These are phyloP conservation scores for Tinamus guttatus DNA, from an alignment of 2,113 vertebrate species.

Conservation along the genomic window DNA sequence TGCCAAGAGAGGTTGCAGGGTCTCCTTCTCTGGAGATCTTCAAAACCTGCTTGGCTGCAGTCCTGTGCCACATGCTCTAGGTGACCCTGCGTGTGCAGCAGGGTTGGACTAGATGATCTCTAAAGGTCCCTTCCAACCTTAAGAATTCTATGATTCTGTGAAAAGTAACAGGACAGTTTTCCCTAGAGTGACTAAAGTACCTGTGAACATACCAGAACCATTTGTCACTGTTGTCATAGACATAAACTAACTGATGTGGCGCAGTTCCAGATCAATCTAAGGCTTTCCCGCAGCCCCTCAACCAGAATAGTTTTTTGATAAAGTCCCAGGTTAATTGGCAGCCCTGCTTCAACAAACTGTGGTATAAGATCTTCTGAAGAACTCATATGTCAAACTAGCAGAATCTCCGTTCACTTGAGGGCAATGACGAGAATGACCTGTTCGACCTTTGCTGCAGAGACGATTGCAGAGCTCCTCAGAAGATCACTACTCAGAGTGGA, in stretches of 20 bases:
- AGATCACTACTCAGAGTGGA: background rate
- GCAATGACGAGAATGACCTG: background rate
- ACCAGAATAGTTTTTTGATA: too few relatives aligned
- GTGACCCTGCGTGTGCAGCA: too few relatives aligned
- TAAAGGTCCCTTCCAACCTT: too few relatives aligned
- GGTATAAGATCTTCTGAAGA: background rate
- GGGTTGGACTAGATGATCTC: too few relatives aligned
- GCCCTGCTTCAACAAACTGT: background rate
- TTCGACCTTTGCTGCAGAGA: background rate
- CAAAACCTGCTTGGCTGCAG: too few relatives aligned
- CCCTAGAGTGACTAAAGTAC: background rate
- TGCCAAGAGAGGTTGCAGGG: too few relatives aligned
- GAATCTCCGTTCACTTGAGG: background rate
- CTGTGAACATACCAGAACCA: background rate
- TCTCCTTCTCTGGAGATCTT: too few relatives aligned
- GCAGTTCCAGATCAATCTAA: background rate
- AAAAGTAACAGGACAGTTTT: too few relatives aligned
- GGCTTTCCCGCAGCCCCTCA: too few relatives aligned
- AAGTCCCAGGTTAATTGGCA: background rate
- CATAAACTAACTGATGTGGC: background rate
- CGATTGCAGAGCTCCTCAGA: fast-evolving
- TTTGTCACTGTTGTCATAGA: background rate
- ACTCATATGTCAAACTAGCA: background rate
- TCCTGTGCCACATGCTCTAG: too few relatives aligned
- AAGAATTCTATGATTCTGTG: too few relatives aligned